A percentile compares a stretch with the other conserved stretches of the same genome.
Conservation (phyloP, 2,113 vertebrate genomes). For the Corvus cornix region DNA sequence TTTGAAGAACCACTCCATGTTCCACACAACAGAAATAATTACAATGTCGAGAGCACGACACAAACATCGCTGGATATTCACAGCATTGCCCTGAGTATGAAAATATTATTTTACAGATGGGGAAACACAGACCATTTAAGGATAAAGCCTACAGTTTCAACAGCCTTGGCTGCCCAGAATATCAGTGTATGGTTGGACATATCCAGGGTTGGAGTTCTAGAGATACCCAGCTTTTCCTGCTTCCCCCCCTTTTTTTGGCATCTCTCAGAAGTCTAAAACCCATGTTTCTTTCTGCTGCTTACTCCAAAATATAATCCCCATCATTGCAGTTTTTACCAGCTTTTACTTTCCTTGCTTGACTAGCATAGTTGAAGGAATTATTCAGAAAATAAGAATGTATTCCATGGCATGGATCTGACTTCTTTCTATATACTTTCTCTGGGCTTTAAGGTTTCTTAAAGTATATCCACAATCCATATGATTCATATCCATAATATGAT, state of each 20-base stretch:
- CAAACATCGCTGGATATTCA: neutral
- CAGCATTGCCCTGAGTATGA: neutral
- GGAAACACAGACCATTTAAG: neutral
- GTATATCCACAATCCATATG: neutral
- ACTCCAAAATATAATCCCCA: neutral
- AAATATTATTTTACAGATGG: neutral
- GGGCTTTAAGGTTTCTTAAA: neutral
- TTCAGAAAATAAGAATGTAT: neutral
- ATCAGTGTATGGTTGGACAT: neutral
- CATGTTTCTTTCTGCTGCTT: neutral
- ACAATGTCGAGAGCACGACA: neutral
- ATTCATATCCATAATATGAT: neutral
- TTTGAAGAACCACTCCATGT: slow-evolving; percentile 58
- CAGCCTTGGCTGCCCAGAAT: neutral
- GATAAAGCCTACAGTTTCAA: neutral
- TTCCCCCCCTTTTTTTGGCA: neutral
- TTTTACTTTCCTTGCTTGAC: neutral
- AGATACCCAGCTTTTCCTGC: neutral
- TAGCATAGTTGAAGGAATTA: neutral
- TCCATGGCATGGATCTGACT: neutral
- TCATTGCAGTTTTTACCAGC: neutral
- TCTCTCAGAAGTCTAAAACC: neutral
- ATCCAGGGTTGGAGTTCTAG: neutral
- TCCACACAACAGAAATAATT: slow-evolving; percentile 37
- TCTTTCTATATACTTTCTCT: neutral